Conservation (phyloP, 2,797 vertebrate genomes). For the Sparidentex hasta region DNA sequence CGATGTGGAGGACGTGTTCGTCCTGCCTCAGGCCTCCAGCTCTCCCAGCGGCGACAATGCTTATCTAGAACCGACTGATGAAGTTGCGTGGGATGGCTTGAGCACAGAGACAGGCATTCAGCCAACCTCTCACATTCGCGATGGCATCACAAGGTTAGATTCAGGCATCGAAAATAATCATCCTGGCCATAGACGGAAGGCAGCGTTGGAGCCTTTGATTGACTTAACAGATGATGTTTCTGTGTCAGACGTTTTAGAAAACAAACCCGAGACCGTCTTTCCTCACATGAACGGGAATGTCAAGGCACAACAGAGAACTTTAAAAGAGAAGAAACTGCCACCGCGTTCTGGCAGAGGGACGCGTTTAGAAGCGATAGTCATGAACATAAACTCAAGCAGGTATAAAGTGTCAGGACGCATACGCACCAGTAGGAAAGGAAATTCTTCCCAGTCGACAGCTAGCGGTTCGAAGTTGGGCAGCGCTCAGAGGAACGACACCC, state of each 20-base stretch:
- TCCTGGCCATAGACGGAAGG: slow-evolving; percentile 27
- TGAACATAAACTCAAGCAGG: slow-evolving; percentile 84
- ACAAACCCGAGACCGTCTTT: slow-evolving; percentile 43
- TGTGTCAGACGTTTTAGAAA: slow-evolving; percentile 45
- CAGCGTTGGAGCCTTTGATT: slow-evolving; percentile 50
- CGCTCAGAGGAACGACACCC: slow-evolving; percentile 22
- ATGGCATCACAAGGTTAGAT: slow-evolving; percentile 41
- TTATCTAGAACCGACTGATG: slow-evolving; percentile 42
- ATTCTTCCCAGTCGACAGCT: slow-evolving; percentile 37
- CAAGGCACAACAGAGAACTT: slow-evolving; percentile 57
- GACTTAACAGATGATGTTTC: slow-evolving; percentile 62
- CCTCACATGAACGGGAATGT: slow-evolving; percentile 72
- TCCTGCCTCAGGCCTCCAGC: slow-evolving; percentile 79
- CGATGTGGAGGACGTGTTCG: slow-evolving; percentile 73
- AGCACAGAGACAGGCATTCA: slow-evolving; percentile 47
- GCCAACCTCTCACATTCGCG: slow-evolving; percentile 28
- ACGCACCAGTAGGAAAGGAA: slow-evolving; percentile 65
- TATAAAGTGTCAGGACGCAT: slow-evolving; percentile 76
- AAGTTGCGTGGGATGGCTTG: slow-evolving; percentile 38
- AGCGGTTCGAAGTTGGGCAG: slow-evolving; percentile 1
- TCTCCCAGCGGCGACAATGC: slow-evolving; percentile 74
- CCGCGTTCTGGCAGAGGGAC: slow-evolving; percentile 79
- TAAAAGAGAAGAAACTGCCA: slow-evolving; percentile 79
- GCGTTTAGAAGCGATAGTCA: slow-evolving; percentile 84
- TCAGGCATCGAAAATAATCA: slow-evolving; percentile 44